phyloP scores from a whole-genome alignment of 2,113 vertebrate genomes.

The Grallaria varia region DNA sequence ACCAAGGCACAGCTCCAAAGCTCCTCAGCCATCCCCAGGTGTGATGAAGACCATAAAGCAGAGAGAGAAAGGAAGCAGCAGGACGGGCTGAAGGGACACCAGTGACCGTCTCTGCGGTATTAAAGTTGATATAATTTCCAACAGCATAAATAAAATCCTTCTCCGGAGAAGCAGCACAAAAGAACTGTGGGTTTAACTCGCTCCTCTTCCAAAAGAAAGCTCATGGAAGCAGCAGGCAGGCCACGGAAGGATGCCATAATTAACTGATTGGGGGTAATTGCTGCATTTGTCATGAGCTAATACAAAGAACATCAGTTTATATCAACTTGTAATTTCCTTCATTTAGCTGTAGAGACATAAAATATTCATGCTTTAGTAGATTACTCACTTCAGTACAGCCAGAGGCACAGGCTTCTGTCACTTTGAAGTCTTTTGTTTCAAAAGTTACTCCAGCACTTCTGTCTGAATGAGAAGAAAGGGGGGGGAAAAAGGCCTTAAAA shows the following conservation, averaged over 20 bases:
- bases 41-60: not conserved
- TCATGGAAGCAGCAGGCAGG: not conserved
- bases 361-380: constrained; percentile 12
- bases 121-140: not conserved
- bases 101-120: accelerated
- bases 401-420: constrained; percentile 41
- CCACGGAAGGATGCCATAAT: not conserved
- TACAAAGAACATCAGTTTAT: constrained; percentile 1
- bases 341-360: constrained; percentile 17
- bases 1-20: not conserved
- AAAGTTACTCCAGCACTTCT: not conserved
- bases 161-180: not conserved
- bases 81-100: not conserved
- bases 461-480: not conserved
- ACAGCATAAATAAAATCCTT: not conserved
- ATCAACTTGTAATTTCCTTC: constrained; percentile 18
- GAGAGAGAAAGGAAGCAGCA: not conserved
- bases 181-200: accelerated
- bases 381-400: constrained; percentile 43
- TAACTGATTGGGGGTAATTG: constrained; percentile 55
- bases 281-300: not conserved
- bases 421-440: constrained; percentile 49
- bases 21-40: not conserved
- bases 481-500: not conserved
- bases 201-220: not conserved